phyloP scores from a whole-genome alignment of 1,140 invertebrate genomes.

The Caenorhabditis remanei region DNA sequence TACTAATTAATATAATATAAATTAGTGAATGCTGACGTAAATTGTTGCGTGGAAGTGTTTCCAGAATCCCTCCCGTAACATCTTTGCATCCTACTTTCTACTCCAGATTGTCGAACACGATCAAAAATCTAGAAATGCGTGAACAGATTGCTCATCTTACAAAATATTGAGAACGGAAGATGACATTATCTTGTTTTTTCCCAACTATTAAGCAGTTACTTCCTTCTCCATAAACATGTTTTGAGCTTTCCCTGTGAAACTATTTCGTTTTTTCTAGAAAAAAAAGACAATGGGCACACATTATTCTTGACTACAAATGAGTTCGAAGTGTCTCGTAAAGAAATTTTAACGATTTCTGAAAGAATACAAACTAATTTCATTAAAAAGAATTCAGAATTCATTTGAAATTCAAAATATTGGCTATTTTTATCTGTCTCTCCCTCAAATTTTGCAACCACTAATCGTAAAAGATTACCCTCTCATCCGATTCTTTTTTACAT shows the following conservation, averaged over 20 bases:
- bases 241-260: neutral
- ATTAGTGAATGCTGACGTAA: neutral
- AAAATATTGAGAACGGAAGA: neutral
- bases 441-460: neutral
- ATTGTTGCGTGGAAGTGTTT: neutral
- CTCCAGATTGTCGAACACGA: no score
- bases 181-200: conserved; percentile 15
- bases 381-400: neutral
- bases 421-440: neutral
- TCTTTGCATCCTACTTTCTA: no score
- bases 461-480: neutral
- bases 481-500: neutral
- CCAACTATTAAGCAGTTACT: neutral
- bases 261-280: neutral
- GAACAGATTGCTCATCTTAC: neutral
- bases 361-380: neutral
- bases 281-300: neutral
- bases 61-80: neutral
- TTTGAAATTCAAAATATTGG: neutral
- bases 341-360: neutral
- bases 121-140: neutral
- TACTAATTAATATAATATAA: neutral
- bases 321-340: neutral
- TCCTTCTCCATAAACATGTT: conserved; percentile 1
- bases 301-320: neutral